phyloP scores from a whole-genome alignment of 2,113 vertebrate species.

The Sylvietta virens region DNA sequence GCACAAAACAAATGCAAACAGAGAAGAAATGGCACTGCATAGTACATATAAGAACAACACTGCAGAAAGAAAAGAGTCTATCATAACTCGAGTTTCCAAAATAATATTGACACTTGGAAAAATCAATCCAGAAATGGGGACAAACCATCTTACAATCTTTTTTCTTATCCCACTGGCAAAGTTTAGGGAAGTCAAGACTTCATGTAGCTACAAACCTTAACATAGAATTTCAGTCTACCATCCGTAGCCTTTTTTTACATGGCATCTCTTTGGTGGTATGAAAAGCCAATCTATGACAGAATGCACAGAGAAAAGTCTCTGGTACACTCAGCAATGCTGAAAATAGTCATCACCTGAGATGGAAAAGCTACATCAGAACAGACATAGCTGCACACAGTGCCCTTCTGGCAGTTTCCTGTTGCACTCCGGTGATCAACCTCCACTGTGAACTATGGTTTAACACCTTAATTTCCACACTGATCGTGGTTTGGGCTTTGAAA shows the following conservation, averaged over 20 bases:
- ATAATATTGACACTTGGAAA: neutral
- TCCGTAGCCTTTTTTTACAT: neutral
- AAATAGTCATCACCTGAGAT: neutral
- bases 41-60: constrained; percentile 52
- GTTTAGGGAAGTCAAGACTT: neutral
- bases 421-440: neutral
- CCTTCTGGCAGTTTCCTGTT: neutral
- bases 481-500: neutral
- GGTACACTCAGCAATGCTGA: neutral
- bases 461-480: neutral
- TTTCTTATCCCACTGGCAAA: neutral
- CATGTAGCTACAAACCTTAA: neutral
- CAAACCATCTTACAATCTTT: neutral
- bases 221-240: neutral
- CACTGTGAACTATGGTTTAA: neutral
- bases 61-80: constrained; percentile 10
- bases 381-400: neutral
- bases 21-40: constrained; percentile 2
- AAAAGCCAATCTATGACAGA: neutral
- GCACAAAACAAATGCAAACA: constrained; percentile 53
- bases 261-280: neutral
- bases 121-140: neutral
- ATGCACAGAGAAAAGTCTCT: neutral
- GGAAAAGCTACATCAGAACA: neutral
- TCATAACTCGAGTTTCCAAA: neutral